Conservation (phyloP, 2,888 invertebrate species). For the Coecobrya sp. region DNA sequence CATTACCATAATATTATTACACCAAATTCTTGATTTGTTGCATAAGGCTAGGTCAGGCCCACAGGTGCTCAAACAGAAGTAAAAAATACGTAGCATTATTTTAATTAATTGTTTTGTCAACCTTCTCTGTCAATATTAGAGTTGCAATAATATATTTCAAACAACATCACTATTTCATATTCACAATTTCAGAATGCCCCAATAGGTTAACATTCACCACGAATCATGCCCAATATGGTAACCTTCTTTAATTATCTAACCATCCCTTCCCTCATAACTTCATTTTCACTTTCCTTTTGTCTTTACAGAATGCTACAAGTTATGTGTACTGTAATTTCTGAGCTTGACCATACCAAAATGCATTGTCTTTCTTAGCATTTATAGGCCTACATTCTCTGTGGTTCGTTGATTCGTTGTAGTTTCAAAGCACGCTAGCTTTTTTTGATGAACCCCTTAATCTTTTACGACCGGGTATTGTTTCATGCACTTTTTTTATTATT, state of each 20-base stretch:
- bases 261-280: background rate
- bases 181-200: background rate
- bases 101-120: too few species aligned
- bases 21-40: conserved; percentile 6
- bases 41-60: conserved; percentile 35
- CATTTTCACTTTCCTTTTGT: background rate
- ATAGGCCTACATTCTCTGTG: conserved; percentile 22
- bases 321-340: conserved; percentile 22
- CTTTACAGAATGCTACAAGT: background rate
- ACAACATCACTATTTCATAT: background rate
- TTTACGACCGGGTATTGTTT: background rate
- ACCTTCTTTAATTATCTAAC: background rate
- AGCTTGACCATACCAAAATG: conserved; percentile 33
- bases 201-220: background rate
- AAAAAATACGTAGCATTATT: background rate
- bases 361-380: conserved; percentile 38
- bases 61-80: conserved; percentile 38
- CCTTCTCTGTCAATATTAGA: too few species aligned
- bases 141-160: too few species aligned
- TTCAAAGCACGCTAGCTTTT: background rate
- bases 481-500: background rate
- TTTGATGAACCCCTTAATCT: background rate
- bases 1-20: background rate
- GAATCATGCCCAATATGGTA: background rate
- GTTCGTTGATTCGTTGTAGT: background rate